These are phyloP conservation scores for Dermatemys mawii DNA, from an alignment of 2,113 vertebrate genomes.

Conservation along the genomic window DNA sequence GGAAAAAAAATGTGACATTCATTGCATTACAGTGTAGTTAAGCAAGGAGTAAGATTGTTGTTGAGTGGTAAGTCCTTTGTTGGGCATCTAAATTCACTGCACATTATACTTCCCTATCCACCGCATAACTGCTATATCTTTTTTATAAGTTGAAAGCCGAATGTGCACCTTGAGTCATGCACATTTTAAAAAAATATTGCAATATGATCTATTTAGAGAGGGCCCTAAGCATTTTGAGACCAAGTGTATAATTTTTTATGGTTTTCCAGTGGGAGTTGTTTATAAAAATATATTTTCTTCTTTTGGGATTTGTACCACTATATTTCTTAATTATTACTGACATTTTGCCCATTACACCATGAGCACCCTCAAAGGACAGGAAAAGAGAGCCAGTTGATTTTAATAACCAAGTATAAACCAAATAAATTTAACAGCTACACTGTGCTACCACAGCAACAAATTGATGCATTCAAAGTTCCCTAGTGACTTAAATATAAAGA, in stretches of 20 bases:
- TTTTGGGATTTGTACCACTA: conserved; percentile 62
- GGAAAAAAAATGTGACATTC: not conserved
- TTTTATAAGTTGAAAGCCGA: conserved; percentile 57
- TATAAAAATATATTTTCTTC: conserved; percentile 64
- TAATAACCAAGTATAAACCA: conserved; percentile 61
- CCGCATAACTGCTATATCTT: not conserved
- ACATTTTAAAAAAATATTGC: conserved; percentile 42
- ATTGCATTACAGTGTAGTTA: not conserved
- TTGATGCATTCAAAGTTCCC: conserved; percentile 45
- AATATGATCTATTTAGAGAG: conserved; percentile 68
- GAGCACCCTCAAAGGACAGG: conserved; percentile 67
- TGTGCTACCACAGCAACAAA: conserved; percentile 56
- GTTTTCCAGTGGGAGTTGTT: conserved; percentile 64
- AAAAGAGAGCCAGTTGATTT: conserved; percentile 67
- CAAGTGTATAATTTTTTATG: conserved; percentile 50
- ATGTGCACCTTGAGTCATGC: conserved; percentile 62
- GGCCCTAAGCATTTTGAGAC: conserved; percentile 67
- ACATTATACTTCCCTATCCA: not conserved
- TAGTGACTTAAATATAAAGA: conserved; percentile 38
- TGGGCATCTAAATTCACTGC: not conserved
- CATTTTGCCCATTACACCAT: conserved; percentile 66
- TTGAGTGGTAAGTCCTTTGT: not conserved
- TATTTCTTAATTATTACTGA: conserved; percentile 75
- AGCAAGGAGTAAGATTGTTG: not conserved
- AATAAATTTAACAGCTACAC: conserved; percentile 68